A percentile compares a stretch with the other conserved stretches of the same genome.
phyloP scores from a whole-genome alignment of 2,888 invertebrate species.

The Ormyrus thymus region DNA sequence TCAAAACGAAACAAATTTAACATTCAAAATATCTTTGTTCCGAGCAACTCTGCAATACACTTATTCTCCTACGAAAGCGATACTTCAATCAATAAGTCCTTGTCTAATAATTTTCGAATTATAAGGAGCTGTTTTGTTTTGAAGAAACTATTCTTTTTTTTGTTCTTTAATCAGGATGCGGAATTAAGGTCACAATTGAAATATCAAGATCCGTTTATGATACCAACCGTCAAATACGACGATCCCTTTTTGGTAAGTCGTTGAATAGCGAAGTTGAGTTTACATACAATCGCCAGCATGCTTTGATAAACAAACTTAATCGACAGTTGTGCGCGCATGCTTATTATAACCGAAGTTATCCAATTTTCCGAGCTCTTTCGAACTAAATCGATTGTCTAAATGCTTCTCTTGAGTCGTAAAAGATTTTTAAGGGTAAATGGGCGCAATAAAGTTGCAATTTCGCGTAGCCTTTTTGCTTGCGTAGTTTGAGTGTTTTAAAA shows the following conservation, averaged over 20 bases:
- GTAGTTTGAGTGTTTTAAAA: constrained; percentile 1
- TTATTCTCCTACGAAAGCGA: too few relatives aligned
- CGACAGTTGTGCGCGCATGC: too few relatives aligned
- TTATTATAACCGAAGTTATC: too few relatives aligned
- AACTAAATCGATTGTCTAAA: too few relatives aligned
- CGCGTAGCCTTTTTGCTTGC: not conserved
- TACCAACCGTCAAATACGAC: constrained; percentile 52
- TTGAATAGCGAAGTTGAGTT: constrained; percentile 13
- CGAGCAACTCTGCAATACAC: too few relatives aligned
- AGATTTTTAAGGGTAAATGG: not conserved
- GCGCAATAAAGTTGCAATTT: not conserved
- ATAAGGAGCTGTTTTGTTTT: too few relatives aligned
- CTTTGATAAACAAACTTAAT: constrained; percentile 3
- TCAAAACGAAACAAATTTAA: not conserved
- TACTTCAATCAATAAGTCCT: too few relatives aligned
- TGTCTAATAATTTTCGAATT: too few relatives aligned
- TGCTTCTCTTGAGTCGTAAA: not conserved
- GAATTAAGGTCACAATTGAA: constrained; percentile 52
- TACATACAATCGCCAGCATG: constrained; percentile 35
- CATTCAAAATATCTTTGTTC: too few relatives aligned
- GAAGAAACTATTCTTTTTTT: constrained; percentile 4
- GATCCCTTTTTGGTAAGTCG: constrained; percentile 56
- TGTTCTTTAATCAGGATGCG: constrained; percentile 47
- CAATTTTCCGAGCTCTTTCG: too few relatives aligned
- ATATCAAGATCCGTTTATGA: constrained; percentile 49